phyloP scores from a whole-genome alignment of 2,797 vertebrate species.

The Staurois parvus region DNA sequence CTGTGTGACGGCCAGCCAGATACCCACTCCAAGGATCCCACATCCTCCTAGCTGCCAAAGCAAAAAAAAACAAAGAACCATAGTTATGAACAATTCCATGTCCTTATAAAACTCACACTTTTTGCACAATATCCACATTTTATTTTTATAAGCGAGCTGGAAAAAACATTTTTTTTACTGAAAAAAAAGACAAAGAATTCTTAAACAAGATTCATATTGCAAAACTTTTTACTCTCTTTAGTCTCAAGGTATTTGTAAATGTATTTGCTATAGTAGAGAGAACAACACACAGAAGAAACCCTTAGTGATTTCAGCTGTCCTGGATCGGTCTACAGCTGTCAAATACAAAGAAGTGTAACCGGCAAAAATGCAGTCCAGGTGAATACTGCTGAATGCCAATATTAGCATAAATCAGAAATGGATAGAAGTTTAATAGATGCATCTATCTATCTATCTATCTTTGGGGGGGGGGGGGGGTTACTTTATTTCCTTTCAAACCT shows the following conservation, averaged over 20 bases:
- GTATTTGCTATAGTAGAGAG: conserved; percentile 10
- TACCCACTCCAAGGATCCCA: conserved; percentile 94
- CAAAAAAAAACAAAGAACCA: conserved; percentile 50
- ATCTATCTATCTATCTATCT: neutral
- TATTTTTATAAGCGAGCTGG: neutral
- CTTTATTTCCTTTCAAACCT: no score
- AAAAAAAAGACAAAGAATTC: neutral
- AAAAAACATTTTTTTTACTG: neutral
- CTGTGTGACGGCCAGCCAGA: conserved; percentile 98
- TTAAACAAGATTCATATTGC: neutral
- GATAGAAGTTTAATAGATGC: no score
- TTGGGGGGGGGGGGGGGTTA: no score
- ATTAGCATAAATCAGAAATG: no score
- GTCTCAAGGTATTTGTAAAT: neutral
- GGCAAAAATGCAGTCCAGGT: neutral
- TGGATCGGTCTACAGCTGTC: no score
- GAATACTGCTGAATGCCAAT: neutral
- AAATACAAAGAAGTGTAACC: no score
- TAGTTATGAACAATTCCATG: neutral
- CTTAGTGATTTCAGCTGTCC: neutral
- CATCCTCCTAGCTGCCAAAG: conserved; percentile 90
- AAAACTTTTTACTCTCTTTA: neutral
- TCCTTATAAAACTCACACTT: neutral
- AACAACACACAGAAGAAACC: neutral
- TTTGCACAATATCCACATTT: no score